Conservation (phyloP, 2,888 invertebrate species). For the Neoitamus cyanurus region DNA sequence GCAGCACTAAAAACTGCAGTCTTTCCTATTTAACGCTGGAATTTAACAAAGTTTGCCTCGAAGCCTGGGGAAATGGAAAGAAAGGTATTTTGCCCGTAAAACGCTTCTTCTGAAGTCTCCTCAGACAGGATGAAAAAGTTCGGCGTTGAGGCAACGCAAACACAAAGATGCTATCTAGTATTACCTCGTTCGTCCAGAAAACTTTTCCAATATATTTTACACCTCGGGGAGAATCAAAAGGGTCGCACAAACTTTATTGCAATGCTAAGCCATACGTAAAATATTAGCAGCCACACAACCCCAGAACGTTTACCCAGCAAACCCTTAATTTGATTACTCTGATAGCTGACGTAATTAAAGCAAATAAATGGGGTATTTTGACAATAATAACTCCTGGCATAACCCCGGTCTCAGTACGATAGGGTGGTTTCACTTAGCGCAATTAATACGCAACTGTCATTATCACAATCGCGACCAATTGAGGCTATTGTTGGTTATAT, state of each 20-base stretch:
- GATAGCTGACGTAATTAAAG: conserved; percentile 18
- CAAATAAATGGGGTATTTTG: conserved; percentile 17
- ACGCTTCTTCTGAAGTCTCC: not conserved
- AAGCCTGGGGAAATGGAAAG: not conserved
- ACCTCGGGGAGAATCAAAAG: not conserved
- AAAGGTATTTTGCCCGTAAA: conserved; percentile 11
- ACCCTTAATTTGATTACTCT: conserved; percentile 30
- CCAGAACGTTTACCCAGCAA: not conserved
- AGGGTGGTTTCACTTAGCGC: conserved; percentile 12
- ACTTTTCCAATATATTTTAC: conserved; percentile 32
- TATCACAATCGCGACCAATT: conserved; percentile 6
- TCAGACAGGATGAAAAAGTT: conserved; percentile 10
- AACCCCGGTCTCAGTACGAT: not conserved
- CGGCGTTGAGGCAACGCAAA: not conserved
- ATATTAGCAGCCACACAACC: not conserved
- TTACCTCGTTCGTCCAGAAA: not conserved
- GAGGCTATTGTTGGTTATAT: not conserved
- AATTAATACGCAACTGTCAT: conserved; percentile 16
- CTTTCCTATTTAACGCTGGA: not conserved
- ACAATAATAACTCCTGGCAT: not conserved
- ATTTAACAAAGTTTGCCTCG: not conserved
- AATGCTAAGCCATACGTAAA: conserved; percentile 16
- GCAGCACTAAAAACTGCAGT: not conserved
- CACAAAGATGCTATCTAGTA: not conserved
- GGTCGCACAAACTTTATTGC: not conserved